Conservation (phyloP, 2,113 vertebrate species). For the Centropus bengalensis region DNA sequence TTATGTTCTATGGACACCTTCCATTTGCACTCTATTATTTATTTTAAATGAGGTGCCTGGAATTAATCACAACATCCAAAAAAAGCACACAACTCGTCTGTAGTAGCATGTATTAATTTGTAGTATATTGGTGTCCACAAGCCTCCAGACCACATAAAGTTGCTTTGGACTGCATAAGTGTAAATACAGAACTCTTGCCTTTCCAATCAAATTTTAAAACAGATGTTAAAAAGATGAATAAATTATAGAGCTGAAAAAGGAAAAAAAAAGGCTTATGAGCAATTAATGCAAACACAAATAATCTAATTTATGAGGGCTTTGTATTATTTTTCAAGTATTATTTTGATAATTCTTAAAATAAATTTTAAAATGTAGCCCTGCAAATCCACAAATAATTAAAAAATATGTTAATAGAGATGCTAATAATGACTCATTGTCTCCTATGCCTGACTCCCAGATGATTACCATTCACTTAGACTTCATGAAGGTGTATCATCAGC, state of each 20-base stretch:
- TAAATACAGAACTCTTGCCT: background rate
- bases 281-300: background rate
- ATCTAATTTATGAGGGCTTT: background rate
- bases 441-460: background rate
- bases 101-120: background rate
- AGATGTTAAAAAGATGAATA: conserved; percentile 6
- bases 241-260: background rate
- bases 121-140: background rate
- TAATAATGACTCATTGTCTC: conserved; percentile 3
- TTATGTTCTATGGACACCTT: background rate
- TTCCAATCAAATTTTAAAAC: conserved; percentile 36
- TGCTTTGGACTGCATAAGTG: background rate
- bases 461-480: conserved; percentile 38
- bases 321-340: background rate
- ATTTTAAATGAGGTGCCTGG: background rate
- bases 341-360: background rate
- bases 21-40: background rate
- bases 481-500: conserved; percentile 43
- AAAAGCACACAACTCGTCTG: background rate
- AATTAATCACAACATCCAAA: background rate
- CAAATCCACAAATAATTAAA: conserved; percentile 12
- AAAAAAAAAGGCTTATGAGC: background rate
- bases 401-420: background rate
- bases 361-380: background rate
- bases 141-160: background rate